Percentiles rank a stretch among this genome's conserved stretches.
Conservation (phyloP, 2,797 vertebrate species). For the Dipus sagitta region DNA sequence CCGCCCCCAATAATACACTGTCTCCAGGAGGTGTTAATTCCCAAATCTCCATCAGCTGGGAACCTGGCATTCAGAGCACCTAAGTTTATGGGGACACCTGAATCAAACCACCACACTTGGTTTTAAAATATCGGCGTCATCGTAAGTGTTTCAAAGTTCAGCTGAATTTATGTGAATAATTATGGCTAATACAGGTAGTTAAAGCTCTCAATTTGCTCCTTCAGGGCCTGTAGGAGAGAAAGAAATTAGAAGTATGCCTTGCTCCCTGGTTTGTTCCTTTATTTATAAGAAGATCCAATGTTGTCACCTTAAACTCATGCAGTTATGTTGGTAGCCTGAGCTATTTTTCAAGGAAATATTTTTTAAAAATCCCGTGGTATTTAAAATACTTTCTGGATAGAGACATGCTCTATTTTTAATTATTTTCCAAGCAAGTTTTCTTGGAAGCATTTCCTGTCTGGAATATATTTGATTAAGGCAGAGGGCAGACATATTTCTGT, state of each 20-base stretch:
- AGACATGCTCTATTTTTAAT: constrained; percentile 65
- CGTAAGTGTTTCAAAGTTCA: constrained; percentile 34
- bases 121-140: constrained; percentile 34
- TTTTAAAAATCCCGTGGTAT: constrained; percentile 64
- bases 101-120: no score
- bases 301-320: constrained; percentile 13
- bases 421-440: constrained; percentile 65
- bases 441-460: constrained; percentile 60
- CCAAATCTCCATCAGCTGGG: no score
- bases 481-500: background rate
- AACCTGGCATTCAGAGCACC: no score
- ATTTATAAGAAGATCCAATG: constrained; percentile 1
- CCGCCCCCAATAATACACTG: no score
- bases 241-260: background rate
- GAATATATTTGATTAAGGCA: constrained; percentile 49
- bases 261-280: background rate
- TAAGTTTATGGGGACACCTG: no score
- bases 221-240: background rate
- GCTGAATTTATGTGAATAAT: background rate
- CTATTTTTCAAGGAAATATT: constrained; percentile 64
- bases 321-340: background rate
- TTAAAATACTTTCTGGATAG: constrained; percentile 66
- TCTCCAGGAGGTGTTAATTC: no score
- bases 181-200: background rate
- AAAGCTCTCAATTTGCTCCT: background rate